Base-by-base conservation (phyloP, 2,888 invertebrate genomes). In the Diarsia mendica region DNA sequence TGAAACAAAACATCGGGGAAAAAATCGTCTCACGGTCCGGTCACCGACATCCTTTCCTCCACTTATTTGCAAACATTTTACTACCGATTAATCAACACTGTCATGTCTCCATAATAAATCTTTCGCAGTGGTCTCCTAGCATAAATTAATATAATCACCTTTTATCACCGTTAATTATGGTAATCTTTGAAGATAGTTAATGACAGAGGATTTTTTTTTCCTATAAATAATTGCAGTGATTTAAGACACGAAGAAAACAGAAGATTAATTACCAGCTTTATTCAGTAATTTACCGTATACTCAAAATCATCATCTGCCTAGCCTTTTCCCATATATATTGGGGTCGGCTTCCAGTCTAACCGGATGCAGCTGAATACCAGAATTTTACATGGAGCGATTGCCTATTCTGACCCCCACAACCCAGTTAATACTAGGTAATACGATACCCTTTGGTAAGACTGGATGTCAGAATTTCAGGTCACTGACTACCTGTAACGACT, bases 61-160 rank as follows among this genome's bases (percentile, higher is more conserved):
- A 28, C 28, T 10, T 46, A 51, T 49, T 49, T 58, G 15, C 33
- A 15, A 70, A 70, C 60, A 58, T 39, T 5, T 5, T 18, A 10
- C 18, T 23, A 13, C 18, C 39, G 1, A 53, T 61, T 33, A 80
- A 75, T 68, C 20, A 60, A 53, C 20, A 33, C 15, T 65, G 55
- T 11, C 81, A 55, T 23, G 33, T 33, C 46, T 28, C 46, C 46
- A 67, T 15, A n/a, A 76, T 66, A 79, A 81, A 81, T 76, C 44
- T 46, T 20, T 0, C 46, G 39, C 46, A 49, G 49, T 81, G 68
- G 58, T 75, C 63, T 64, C 39, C 28, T 64, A 75, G 0, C 67
- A 80, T 80, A 64, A 53, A 55, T 76, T 61, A 60, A n/a, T 55
- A 33, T 61, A 76, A 76, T 81, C 65, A 49, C 33, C 23, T 66